Conservation (phyloP, 2,888 invertebrate genomes). For the Ornithoptera priamus region DNA sequence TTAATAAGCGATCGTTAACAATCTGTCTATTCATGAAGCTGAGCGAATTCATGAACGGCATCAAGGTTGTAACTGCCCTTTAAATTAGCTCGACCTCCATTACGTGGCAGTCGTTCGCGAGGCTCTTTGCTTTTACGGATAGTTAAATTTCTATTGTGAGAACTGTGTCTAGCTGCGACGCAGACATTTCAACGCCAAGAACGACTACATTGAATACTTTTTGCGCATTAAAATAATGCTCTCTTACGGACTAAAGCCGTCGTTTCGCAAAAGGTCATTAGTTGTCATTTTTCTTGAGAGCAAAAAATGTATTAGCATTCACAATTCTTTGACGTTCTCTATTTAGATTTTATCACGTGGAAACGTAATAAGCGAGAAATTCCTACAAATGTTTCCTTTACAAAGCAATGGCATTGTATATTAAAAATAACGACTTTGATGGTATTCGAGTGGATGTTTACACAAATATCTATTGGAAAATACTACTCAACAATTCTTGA, state of each 20-base stretch:
- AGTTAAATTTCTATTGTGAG: slow-evolving; percentile 49
- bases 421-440: not conserved
- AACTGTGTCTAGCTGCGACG: slow-evolving; percentile 33
- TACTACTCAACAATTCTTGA: no score
- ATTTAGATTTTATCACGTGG: not conserved
- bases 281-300: not conserved
- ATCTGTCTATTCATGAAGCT: slow-evolving; percentile 3
- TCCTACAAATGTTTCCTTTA: no score
- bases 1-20: slow-evolving; percentile 1
- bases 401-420: no score
- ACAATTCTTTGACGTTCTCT: not conserved
- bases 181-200: slow-evolving; percentile 12
- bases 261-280: slow-evolving; percentile 9
- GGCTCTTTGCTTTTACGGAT: slow-evolving; percentile 48
- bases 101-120: slow-evolving; percentile 44
- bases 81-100: slow-evolving; percentile 51
- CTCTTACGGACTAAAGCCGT: not conserved
- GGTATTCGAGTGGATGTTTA: not conserved
- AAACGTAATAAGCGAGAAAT: not conserved
- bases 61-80: slow-evolving; percentile 43
- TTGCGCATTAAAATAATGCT: slow-evolving; percentile 13
- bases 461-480: no score
- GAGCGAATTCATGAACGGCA: slow-evolving; percentile 26
- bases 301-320: not conserved
- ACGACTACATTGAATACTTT: slow-evolving; percentile 7